Evolutionary conservation across 2,888 invertebrate species (phyloP).

Genomic region (Malacosoma neustria): DNA sequence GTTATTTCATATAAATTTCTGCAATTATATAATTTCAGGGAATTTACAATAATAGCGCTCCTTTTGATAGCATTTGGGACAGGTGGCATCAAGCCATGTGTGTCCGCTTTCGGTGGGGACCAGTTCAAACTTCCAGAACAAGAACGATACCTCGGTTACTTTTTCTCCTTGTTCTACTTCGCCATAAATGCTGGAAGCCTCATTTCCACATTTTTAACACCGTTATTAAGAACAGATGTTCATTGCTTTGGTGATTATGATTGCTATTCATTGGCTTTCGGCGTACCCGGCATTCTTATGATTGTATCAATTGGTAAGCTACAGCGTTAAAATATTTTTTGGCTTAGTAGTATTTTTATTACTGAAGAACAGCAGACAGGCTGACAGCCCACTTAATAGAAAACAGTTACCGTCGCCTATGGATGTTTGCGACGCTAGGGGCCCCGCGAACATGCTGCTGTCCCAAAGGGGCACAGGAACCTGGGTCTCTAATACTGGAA

Average conservation of each 20-base stretch:
- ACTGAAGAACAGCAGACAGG: too few relatives aligned
- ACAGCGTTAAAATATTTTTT: too few relatives aligned
- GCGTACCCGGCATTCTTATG: slow-evolving; percentile 92
- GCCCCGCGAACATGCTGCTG: too few relatives aligned
- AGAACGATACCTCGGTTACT: slow-evolving; percentile 83
- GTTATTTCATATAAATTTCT: too few relatives aligned
- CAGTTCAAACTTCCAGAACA: slow-evolving; percentile 91
- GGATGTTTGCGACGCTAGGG: too few relatives aligned
- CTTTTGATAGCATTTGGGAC: slow-evolving; percentile 90
- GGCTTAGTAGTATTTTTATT: too few relatives aligned
- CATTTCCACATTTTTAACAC: slow-evolving; percentile 91
- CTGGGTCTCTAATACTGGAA: too few relatives aligned
- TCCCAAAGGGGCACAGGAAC: too few relatives aligned
- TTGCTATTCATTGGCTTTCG: slow-evolving; percentile 91
- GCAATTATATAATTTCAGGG: too few relatives aligned
- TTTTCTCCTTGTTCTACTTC: slow-evolving; percentile 96
- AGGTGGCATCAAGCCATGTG: slow-evolving; percentile 97
- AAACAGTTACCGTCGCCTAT: too few relatives aligned
- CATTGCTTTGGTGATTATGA: slow-evolving; percentile 84
- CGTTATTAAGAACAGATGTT: slow-evolving; percentile 86
- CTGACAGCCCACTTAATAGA: too few relatives aligned
- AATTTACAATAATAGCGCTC: slow-evolving; percentile 79
- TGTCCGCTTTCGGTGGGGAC: slow-evolving; percentile 96
- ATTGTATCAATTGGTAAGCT: slow-evolving; percentile 82
- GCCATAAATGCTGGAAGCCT: slow-evolving; percentile 94